Conservation (phyloP, 2,113 vertebrate species). For the Crocuta crocuta region DNA sequence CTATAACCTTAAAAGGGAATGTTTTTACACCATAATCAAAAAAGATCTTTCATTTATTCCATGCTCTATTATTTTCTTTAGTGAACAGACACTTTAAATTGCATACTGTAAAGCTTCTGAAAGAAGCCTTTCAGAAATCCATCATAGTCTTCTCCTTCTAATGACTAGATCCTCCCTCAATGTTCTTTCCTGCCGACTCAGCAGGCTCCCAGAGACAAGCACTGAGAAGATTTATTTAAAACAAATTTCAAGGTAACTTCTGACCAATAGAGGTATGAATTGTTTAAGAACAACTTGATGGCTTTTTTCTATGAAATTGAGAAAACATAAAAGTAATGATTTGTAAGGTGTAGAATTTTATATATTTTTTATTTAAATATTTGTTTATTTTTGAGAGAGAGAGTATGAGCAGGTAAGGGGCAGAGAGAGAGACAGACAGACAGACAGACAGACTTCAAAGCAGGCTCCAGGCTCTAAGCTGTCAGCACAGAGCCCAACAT, state of each 20-base stretch:
- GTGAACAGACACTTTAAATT: conserved; percentile 77
- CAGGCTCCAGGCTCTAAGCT: no score
- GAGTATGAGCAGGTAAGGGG: no score
- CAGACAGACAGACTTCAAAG: no score
- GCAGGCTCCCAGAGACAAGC: background rate
- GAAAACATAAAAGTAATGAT: background rate
- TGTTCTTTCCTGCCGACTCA: background rate
- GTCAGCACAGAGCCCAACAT: no score
- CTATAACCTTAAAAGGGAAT: conserved; percentile 74
- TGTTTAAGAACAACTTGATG: background rate
- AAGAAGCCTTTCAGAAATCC: conserved; percentile 73
- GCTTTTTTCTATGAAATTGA: background rate
- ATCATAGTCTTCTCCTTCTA: conserved; percentile 48
- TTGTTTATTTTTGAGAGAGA: no score
- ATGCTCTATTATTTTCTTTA: conserved; percentile 78
- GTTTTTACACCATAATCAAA: conserved; percentile 47
- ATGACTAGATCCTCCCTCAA: conserved; percentile 44
- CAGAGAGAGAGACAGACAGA: no score
- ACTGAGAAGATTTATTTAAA: background rate
- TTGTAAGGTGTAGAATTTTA: conserved; percentile 29
- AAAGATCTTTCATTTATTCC: conserved; percentile 63
- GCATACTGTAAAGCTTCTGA: conserved; percentile 65
- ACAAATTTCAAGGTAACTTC: background rate
- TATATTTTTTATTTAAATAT: no score
- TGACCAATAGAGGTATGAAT: background rate